phyloP scores from a whole-genome alignment of 1,140 invertebrate genomes.

The Sinella curviseta region DNA sequence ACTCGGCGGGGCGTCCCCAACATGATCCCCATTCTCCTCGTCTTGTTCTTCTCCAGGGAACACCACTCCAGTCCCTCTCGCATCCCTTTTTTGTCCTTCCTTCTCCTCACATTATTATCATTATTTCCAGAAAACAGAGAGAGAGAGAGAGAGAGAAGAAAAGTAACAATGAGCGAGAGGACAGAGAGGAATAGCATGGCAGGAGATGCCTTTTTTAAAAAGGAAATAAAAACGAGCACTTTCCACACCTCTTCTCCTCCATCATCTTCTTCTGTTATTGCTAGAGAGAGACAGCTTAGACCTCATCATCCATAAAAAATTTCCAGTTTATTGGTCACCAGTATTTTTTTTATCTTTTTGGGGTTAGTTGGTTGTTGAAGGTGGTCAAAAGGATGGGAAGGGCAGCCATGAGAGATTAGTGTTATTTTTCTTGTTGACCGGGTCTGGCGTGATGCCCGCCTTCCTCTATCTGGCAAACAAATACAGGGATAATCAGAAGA shows the following conservation, averaged over 20 bases:
- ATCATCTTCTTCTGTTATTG: neutral
- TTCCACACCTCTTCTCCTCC: slow-evolving; percentile 3
- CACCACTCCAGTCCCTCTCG: too few relatives aligned
- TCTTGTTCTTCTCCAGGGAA: neutral
- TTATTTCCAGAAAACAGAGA: neutral
- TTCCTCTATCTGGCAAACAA: neutral
- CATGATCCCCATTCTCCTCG: slow-evolving; percentile 4
- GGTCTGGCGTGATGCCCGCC: slow-evolving; percentile 10
- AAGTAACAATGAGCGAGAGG: neutral
- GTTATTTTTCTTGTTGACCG: slow-evolving; percentile 14
- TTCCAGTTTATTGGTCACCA: neutral
- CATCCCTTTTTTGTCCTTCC: neutral
- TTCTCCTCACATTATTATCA: neutral
- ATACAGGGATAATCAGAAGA: neutral
- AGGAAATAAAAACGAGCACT: neutral
- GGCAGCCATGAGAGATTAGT: neutral
- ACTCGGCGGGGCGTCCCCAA: slow-evolving; percentile 10
- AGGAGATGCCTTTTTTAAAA: neutral
- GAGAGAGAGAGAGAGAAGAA: too few relatives aligned
- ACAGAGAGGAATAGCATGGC: neutral
- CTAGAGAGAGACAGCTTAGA: too few relatives aligned
- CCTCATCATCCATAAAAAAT: neutral
- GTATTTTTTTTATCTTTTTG: neutral
- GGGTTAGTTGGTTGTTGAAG: neutral
- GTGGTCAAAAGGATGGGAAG: neutral